phyloP scores from a whole-genome alignment of 2,113 vertebrate species.

The Eulemur macaco region DNA sequence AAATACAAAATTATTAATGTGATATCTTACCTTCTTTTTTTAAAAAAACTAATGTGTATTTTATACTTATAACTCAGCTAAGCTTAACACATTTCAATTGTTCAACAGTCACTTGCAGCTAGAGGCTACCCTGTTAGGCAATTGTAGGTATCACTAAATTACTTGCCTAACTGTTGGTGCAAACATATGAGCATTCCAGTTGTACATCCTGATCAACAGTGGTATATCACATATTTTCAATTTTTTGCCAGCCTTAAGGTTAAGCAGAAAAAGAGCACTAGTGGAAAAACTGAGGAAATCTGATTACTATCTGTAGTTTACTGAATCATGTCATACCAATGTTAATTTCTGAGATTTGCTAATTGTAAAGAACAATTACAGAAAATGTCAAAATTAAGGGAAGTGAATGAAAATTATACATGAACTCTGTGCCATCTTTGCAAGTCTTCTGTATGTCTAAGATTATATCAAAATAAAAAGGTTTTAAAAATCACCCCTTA shows the following conservation, averaged over 20 bases:
- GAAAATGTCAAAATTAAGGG: not conserved
- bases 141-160: not conserved
- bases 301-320: not conserved
- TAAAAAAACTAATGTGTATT: not conserved
- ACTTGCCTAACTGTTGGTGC: not conserved
- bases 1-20: not conserved
- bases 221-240: not conserved
- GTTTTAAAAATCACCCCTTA: not conserved
- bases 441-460: not conserved
- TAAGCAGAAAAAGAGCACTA: not conserved
- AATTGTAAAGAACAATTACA: not conserved
- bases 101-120: not conserved
- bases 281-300: not conserved
- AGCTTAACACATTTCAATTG: not conserved
- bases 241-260: not conserved
- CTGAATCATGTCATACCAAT: not conserved
- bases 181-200: not conserved
- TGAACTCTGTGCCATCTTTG: not conserved
- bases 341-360: not conserved
- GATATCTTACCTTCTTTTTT: not conserved
- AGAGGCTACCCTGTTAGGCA: not conserved
- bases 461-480: not conserved
- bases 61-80: not conserved
- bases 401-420: not conserved
- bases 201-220: not conserved